Evolutionary conservation across 2,888 invertebrate genomes (phyloP), one percentile per base, ranked within the genome.

Genomic region (Ceramica pisi): DNA sequence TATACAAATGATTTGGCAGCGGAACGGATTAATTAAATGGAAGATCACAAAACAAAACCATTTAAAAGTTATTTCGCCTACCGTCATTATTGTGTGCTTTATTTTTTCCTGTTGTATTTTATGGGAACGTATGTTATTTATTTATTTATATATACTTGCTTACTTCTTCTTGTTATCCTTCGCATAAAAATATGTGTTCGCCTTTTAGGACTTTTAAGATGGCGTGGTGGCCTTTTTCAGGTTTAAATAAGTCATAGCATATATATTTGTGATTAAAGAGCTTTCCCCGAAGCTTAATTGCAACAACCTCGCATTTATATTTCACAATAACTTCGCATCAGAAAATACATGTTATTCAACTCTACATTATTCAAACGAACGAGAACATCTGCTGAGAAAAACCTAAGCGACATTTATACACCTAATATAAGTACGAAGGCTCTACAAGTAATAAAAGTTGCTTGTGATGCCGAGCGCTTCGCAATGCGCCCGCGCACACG

Each of bases 21-120:
- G 84, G 84, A 84, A 84, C 84, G 75, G 84, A 83, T 83, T 83
- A 75, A 83, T 84, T 83, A 81, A 79, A 84, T 84, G 82, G 75
- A 50, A 62, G 73, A 81, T 78, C 75, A 72, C 70, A 82, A 82
- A 82, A 82, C 81, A 82, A 84, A 84, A 81, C 81, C 75, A 81
- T 84, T 79, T 83, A 82, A 81, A 76, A 78, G 78, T 71, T 81
- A 79, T 82, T 84, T 78, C 38, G 83, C 83, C 79, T 83, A 83
- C 85, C 83, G 75, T 75, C 81, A 84, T 81, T 84, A 81, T 72
- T 69, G 70, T 67, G 53, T 75, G 64, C 67, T 66, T 83, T 73
- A 66, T 84, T 84, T 84, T 84, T 82, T 72, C 50, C 62, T 65
- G 31, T 60, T 61, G 16, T 67, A 57, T 56, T 12, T 56, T 65